Evolutionary conservation across 2,113 vertebrate species (phyloP), one percentile per base, ranked within the genome.

Genomic region (Serilophus lunatus): DNA sequence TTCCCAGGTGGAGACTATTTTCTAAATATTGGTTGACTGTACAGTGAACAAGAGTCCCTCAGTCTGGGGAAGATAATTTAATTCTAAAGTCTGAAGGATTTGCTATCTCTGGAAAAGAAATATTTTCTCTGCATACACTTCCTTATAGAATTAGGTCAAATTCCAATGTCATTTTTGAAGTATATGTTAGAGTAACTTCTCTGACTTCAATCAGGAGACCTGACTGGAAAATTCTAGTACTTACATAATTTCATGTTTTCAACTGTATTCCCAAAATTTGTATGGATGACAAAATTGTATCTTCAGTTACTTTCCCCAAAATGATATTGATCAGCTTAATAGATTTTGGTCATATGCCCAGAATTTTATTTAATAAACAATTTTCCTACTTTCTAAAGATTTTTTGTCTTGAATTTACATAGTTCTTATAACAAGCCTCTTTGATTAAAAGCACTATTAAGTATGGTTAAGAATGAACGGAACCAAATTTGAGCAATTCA

Each of bases 391-490:
- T 22, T 57, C 24, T 76, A 86, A 96, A 82, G 81, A 59, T 44
- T 90, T 74, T 91, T 86, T 89, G 31, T 91, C 74, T 49, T 26
- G 35, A 91, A 79, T 94, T 92, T 83, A 81, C 78, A 49, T 36
- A 45, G 57, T 80, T 95, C 91, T 95, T 90, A 68, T 42, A 92
- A 91, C 54, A 92, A 90, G 49, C 50, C 18, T 70, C 40, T 94
- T 86, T 95, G 66, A 96, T 95, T 94, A 95, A 95, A 93, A 92
- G 79, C 76, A 53, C 82, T 84, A 79, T 93, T 89, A 91, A 86
- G 16, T 60, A 70, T 38, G 19, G 69, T 84, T 95, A 92, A 91
- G 83, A 94, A 80, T 53, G 56, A 96, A 86, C 49, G 63, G 72
- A 92, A 93, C 12, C 15, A 85, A 88, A 75, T 86, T 76, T 38